phyloP scores from a whole-genome alignment of 2,888 invertebrate genomes.

The Electrophaes corylata region DNA sequence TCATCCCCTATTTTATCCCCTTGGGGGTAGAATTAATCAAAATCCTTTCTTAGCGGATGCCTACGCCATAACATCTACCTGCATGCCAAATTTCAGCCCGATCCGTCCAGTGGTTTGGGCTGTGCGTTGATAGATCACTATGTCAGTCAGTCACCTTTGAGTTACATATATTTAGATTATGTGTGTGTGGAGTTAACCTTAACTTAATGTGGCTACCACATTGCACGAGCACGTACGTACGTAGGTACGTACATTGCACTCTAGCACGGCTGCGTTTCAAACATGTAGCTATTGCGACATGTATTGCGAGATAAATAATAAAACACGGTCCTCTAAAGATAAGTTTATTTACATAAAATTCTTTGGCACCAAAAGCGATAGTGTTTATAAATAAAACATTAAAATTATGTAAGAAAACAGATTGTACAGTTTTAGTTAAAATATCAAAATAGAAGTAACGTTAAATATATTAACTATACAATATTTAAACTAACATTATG shows the following conservation, averaged over 20 bases:
- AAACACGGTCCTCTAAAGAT: background rate
- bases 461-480: background rate
- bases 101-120: too few relatives aligned
- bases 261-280: too few relatives aligned
- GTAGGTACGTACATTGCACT: too few relatives aligned
- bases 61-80: too few relatives aligned
- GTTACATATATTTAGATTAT: too few relatives aligned
- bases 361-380: slow-evolving; percentile 18
- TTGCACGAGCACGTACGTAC: slow-evolving; percentile 18
- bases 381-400: background rate
- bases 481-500: background rate
- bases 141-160: too few relatives aligned
- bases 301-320: slow-evolving; percentile 13
- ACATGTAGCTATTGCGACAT: too few relatives aligned
- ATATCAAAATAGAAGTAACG: background rate
- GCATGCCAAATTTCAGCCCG: too few relatives aligned
- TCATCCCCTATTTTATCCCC: too few relatives aligned
- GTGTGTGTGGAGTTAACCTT: background rate
- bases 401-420: background rate
- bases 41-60: too few relatives aligned
- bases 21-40: too few relatives aligned
- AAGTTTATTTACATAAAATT: slow-evolving; percentile 34
- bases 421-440: background rate
- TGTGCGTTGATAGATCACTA: too few relatives aligned
- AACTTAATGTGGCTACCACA: slow-evolving; percentile 16